A percentile compares a stretch with the other conserved stretches of the same genome.
These are phyloP conservation scores for Florisuga fusca DNA, from an alignment of 2,797 vertebrate genomes.

Conservation along the genomic window DNA sequence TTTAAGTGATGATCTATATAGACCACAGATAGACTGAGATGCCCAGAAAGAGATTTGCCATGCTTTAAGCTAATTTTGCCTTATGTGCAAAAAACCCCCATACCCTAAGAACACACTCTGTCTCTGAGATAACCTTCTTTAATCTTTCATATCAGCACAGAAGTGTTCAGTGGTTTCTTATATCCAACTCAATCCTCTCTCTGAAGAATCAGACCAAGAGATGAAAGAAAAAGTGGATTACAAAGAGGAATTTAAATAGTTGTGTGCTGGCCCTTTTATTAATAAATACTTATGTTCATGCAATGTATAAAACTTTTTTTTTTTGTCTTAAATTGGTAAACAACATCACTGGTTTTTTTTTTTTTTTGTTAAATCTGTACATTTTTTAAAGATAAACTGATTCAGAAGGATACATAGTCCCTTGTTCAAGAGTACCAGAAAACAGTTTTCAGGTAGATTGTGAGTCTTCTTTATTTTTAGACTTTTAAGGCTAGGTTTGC, in stretches of 20 bases:
- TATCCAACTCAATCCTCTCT: not conserved
- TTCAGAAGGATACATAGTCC: constrained; percentile 7
- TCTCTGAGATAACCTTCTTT: constrained; percentile 17
- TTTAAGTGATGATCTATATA: not conserved
- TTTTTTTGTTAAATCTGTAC: not conserved
- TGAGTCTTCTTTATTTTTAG: constrained; percentile 63
- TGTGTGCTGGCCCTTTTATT: constrained; percentile 12
- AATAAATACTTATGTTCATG: constrained; percentile 27
- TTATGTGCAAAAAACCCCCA: not conserved
- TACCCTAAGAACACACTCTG: not conserved
- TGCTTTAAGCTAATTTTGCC: not conserved
- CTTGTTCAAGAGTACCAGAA: constrained; percentile 18
- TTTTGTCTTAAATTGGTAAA: constrained; percentile 43
- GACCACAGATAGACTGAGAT: not conserved
- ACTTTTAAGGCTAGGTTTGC: constrained; percentile 60
- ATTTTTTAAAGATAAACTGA: constrained; percentile 30
- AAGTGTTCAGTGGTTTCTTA: not conserved
- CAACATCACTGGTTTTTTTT: not conserved
- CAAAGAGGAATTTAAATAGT: constrained; percentile 14
- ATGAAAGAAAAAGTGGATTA: not conserved
- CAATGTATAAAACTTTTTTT: constrained; percentile 40
- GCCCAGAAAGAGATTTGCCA: not conserved
- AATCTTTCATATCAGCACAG: not conserved
- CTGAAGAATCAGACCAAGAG: not conserved
- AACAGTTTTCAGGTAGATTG: not conserved